Base-by-base conservation (phyloP, 2,113 vertebrate genomes). In the Scortum barcoo region DNA sequence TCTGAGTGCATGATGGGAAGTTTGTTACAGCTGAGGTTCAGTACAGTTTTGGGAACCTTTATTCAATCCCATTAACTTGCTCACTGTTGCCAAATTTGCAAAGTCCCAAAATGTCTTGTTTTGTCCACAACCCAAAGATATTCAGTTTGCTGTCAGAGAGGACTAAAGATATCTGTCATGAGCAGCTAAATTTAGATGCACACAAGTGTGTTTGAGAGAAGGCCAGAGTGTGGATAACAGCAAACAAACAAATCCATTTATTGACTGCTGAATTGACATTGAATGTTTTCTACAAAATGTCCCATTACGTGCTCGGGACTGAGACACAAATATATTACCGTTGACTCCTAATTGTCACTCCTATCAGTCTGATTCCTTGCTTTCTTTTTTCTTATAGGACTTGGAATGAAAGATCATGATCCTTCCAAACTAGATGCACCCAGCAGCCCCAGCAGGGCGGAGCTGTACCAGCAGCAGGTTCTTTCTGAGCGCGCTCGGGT, bases 401-500 rank as follows among this genome's bases (percentile, higher is more conserved):
- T 88, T 20, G 89, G 92, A 42, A 83, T 85, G 28, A 93, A 85
- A 88, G 92, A 92, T 38, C 89, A 88, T 0, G 93, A 94, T 36
- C 16, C n/a, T 1, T 65, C 81, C 38, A 93, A 88, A 50, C 30
- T 28, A 72, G 98, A 99, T 16, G 6, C n/a, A 5, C 75, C 78
- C 93, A 0, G 96, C 95, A 93, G 97, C 85, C 96, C 96, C 26
- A 94, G 96, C 1, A 93, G 96, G 60, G 95, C 97, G 4, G 98
- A 99, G 19, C 75, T 95, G 30, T 97, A 97, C 83, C 95, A 97
- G 88, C 94, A 97, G 46, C 97, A 97, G 69, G 80, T 95, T 13
- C 94, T 95, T 2, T 95, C 95, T 0, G 95, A 96, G 86, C 93
- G 95, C 0, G 93, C 94, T 16, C 93, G 95, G 33, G 91, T 95